phyloP scores from a whole-genome alignment of 2,888 invertebrate genomes.

The Microdon myrmicae region DNA sequence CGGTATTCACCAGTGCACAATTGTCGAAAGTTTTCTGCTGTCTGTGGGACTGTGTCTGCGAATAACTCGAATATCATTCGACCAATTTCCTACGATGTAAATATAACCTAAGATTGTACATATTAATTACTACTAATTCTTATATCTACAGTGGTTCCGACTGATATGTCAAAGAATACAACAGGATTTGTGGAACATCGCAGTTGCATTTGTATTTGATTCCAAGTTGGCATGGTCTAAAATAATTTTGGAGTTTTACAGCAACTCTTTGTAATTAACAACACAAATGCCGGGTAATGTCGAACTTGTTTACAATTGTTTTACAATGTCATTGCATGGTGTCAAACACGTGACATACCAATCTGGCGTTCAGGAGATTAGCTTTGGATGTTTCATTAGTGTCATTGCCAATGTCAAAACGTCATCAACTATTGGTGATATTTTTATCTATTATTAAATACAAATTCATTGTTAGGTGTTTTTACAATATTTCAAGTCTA shows the following conservation, averaged over 20 bases:
- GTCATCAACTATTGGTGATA: no score
- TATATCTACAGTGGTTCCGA: slow-evolving; percentile 86
- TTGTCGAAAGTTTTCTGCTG: slow-evolving; percentile 97
- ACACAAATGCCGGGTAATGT: slow-evolving; percentile 4
- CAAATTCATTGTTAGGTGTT: no score
- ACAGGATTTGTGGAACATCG: slow-evolving; percentile 95
- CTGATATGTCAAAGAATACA: slow-evolving; percentile 97
- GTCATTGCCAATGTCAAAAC: no score
- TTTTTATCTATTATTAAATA: no score
- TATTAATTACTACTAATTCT: background rate
- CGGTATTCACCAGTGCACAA: slow-evolving; percentile 98
- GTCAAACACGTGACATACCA: no score
- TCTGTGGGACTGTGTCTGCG: slow-evolving; percentile 95
- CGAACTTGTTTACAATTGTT: background rate
- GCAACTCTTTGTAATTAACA: background rate
- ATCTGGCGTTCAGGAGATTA: no score
- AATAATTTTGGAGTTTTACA: no score
- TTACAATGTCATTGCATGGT: no score
- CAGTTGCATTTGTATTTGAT: slow-evolving; percentile 90
- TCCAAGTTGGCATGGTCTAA: slow-evolving; percentile 88
- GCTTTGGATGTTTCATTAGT: no score
- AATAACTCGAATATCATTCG: slow-evolving; percentile 98
- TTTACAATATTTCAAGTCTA: no score
- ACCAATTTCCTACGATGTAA: slow-evolving; percentile 85
- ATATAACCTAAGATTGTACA: background rate